These are phyloP conservation scores for Leucophora obtusa DNA, from an alignment of 2,888 invertebrate genomes.

Conservation along the genomic window DNA sequence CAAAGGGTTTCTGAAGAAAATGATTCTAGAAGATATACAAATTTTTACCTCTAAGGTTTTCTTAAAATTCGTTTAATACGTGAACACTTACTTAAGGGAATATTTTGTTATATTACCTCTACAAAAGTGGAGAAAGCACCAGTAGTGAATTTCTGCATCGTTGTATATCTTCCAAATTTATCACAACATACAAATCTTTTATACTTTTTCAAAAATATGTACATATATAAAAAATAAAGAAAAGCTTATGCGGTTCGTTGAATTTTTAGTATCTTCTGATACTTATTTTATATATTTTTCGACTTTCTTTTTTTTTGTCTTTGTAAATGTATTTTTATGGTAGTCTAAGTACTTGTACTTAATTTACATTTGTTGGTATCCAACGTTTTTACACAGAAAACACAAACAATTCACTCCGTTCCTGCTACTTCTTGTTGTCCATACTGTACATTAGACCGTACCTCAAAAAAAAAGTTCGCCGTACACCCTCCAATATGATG, in stretches of 20 bases:
- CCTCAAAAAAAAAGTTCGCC: too few relatives aligned
- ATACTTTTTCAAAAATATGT: background rate
- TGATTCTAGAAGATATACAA: too few relatives aligned
- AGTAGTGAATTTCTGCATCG: too few relatives aligned
- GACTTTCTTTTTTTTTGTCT: background rate
- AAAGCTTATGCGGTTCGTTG: conserved; percentile 62
- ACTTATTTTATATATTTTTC: conserved; percentile 23
- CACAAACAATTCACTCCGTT: background rate
- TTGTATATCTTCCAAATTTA: too few relatives aligned
- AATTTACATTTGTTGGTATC: conserved; percentile 32
- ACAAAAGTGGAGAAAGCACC: too few relatives aligned
- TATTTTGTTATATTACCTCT: too few relatives aligned
- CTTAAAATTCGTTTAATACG: too few relatives aligned
- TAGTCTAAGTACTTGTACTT: conserved; percentile 24
- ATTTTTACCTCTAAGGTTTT: too few relatives aligned
- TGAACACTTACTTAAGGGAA: too few relatives aligned
- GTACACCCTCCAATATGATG: too few relatives aligned
- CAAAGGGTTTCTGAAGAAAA: too few relatives aligned
- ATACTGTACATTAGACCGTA: too few relatives aligned
- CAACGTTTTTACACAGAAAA: background rate
- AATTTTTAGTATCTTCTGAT: conserved; percentile 40
- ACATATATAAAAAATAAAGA: conserved; percentile 20
- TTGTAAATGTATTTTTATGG: background rate
- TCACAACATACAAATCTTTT: background rate
- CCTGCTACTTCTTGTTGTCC: background rate